Conservation (phyloP, 2,888 invertebrate genomes). For the Athrips mouffetella region DNA sequence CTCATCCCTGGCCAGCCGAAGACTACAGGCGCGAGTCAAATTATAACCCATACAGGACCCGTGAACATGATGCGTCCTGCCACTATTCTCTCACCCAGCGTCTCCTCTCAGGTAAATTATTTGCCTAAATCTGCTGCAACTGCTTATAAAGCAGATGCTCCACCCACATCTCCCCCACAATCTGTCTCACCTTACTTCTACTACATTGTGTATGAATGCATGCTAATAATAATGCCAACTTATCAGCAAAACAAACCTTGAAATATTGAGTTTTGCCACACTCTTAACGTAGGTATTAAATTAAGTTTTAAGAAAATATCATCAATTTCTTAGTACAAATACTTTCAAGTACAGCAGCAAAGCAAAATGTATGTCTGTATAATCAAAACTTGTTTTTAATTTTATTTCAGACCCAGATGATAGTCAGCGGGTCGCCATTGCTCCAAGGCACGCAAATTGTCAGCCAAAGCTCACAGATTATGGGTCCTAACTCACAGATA, state of each 20-base stretch:
- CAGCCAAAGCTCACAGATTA: constrained; percentile 62
- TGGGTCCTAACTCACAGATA: constrained; percentile 61
- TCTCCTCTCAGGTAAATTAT: constrained; percentile 59
- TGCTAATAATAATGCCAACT: constrained; percentile 1
- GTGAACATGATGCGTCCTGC: constrained; percentile 68
- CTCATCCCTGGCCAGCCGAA: constrained; percentile 62
- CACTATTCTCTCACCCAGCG: constrained; percentile 67
- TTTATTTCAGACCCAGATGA: constrained; percentile 64
- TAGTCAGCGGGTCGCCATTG: constrained; percentile 63
- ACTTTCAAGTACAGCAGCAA: neutral
- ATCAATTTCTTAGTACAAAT: neutral
- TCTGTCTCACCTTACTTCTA: too few species aligned
- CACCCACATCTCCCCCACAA: too few species aligned
- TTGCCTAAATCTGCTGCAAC: neutral
- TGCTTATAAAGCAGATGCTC: too few species aligned
- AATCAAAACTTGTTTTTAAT: constrained; percentile 1
- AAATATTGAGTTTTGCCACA: neutral
- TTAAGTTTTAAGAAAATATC: neutral
- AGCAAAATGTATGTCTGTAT: too few species aligned
- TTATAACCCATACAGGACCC: constrained; percentile 59
- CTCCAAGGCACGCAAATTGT: constrained; percentile 68
- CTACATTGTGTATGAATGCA: too few species aligned
- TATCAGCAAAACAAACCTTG: constrained; percentile 4
- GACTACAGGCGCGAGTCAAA: constrained; percentile 54
- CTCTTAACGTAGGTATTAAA: neutral